These are phyloP conservation scores for Enteromius mattozi DNA, from an alignment of 2,797 vertebrate species.

Conservation along the genomic window DNA sequence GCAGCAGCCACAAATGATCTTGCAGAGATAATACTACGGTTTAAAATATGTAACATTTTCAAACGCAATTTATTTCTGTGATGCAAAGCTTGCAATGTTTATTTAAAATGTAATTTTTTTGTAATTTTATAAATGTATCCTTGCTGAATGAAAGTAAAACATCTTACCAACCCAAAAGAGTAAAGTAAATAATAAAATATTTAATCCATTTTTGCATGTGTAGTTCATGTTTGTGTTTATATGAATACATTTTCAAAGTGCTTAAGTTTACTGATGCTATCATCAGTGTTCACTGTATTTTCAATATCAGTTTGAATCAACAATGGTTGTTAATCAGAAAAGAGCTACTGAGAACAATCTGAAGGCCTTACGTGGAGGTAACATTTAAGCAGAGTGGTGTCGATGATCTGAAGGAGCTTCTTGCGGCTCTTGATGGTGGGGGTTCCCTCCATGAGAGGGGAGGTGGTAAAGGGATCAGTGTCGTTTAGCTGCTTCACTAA, in stretches of 20 bases:
- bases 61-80: too few relatives aligned
- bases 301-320: background rate
- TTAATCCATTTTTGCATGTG: too few relatives aligned
- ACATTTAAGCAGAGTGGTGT: slow-evolving; percentile 96
- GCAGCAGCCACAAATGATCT: background rate
- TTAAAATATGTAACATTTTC: too few relatives aligned
- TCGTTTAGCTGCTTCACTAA: slow-evolving; percentile 96
- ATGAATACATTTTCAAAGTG: too few relatives aligned
- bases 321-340: background rate
- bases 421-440: slow-evolving; percentile 98
- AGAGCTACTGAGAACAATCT: background rate
- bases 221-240: too few relatives aligned
- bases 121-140: too few relatives aligned
- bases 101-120: too few relatives aligned
- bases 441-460: slow-evolving; percentile 96
- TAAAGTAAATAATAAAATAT: too few relatives aligned
- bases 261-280: background rate
- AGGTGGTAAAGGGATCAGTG: slow-evolving; percentile 92
- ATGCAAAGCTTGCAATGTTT: too few relatives aligned
- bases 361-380: slow-evolving; percentile 89
- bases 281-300: background rate
- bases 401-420: slow-evolving; percentile 97
- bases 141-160: too few relatives aligned
- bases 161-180: too few relatives aligned
- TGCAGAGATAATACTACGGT: background rate